A percentile compares a stretch with the other conserved stretches of the same genome.
Conservation (phyloP, 2,797 vertebrate species). For the Myripristis murdjan region DNA sequence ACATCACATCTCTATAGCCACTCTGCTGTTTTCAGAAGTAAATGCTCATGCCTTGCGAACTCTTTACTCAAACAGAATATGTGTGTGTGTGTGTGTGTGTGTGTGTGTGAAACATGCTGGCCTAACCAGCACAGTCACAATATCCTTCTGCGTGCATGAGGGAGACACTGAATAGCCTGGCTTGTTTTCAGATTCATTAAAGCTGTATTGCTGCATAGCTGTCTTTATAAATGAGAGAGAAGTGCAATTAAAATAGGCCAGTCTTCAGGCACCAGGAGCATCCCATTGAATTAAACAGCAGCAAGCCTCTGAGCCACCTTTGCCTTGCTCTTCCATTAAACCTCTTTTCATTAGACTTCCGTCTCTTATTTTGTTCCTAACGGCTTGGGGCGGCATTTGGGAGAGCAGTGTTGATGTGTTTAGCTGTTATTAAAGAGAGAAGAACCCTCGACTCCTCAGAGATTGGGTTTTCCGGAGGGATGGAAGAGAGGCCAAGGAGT, state of each 20-base stretch:
- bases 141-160: slow-evolving; percentile 48
- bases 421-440: slow-evolving; percentile 78
- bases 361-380: slow-evolving; percentile 78
- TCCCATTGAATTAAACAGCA: slow-evolving; percentile 84
- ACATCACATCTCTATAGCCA: slow-evolving; percentile 14
- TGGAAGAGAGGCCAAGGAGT: slow-evolving; percentile 69
- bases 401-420: slow-evolving; percentile 77
- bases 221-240: slow-evolving; percentile 77
- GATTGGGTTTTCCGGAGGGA: slow-evolving; percentile 78
- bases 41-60: no score
- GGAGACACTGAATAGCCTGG: slow-evolving; percentile 59
- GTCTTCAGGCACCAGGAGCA: slow-evolving; percentile 75
- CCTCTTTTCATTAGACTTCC: slow-evolving; percentile 84
- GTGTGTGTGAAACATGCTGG: slow-evolving; percentile 43
- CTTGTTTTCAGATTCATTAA: slow-evolving; percentile 73
- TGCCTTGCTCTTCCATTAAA: slow-evolving; percentile 82
- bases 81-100: slow-evolving; percentile 21
- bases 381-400: slow-evolving; percentile 68
- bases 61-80: slow-evolving; percentile 14
- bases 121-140: slow-evolving; percentile 68
- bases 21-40: no score
- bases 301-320: slow-evolving; percentile 79
- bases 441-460: slow-evolving; percentile 72
- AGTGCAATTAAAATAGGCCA: slow-evolving; percentile 81
- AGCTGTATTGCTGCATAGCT: slow-evolving; percentile 67